Evolutionary conservation across 1,140 invertebrate genomes (phyloP), one percentile per base, ranked within the genome.

Genomic region (Drosophila sturtevanti): DNA sequence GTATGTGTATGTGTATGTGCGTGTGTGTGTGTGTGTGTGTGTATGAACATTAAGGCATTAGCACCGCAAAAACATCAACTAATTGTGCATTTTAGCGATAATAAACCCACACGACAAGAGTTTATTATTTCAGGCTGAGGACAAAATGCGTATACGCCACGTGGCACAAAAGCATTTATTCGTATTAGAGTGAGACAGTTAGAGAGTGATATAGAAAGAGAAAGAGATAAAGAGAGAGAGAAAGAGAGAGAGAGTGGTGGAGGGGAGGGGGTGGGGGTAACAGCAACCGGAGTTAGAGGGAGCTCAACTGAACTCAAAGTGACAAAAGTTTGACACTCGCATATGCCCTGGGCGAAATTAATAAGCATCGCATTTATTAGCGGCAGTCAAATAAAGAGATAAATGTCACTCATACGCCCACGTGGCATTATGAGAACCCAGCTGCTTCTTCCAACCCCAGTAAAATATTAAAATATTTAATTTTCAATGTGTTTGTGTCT

Each of bases 41-140:
- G 22, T 18, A 51, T 22, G 35, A 41, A 77, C 79, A 89, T 89
- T 89, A 89, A 84, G 80, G 84, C 65, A 89, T 89, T 89, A 89
- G 82, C 79, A 89, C 85, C 79, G 65, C 79, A 89, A 89, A 89
- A 89, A 89, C 79, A 89, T 89, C 85, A 89, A 84, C 84, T 89
- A 89, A 89, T 89, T 89, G 84, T 89, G 84, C 85, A 89, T 80
- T 89, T 89, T 89, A 71, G 80, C 80, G 84, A 89, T 89, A 89
- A 89, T 89, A 84, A 80, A 89, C 85, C 79, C 52, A 60, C 60
- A 52, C 72, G 69, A 64, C 65, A 77, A 80, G 77, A 87, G 84
- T 89, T 89, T 89, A 87, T 87, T 87, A 89, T 87, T 87, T 84
- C 82, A 86, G 84, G 67, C 69, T 68, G 54, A 60, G 61, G 56